Conservation (phyloP, 2,888 invertebrate species). For the Tridacna crocea region DNA sequence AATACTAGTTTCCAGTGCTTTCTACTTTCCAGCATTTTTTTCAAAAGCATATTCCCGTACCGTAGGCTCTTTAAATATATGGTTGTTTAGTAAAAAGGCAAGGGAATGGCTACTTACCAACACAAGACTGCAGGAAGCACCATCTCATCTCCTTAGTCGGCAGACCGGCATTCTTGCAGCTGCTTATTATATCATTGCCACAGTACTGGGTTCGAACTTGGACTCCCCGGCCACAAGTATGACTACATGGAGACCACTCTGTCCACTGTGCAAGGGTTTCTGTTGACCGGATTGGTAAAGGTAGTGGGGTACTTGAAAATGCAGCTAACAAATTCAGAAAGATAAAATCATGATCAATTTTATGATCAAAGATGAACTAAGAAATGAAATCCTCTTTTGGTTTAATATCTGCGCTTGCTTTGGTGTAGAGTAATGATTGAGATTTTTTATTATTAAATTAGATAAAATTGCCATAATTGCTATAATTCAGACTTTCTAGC, state of each 20-base stretch:
- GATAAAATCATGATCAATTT: neutral
- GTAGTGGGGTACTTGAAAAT: neutral
- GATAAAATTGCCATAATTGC: too few species aligned
- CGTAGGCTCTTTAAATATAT: too few species aligned
- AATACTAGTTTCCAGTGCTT: too few species aligned
- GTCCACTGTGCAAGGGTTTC: conserved; percentile 69
- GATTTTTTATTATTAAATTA: too few species aligned
- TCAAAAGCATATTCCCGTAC: too few species aligned
- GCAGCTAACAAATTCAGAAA: neutral
- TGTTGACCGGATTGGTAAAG: neutral
- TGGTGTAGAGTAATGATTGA: too few species aligned
- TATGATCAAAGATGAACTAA: neutral
- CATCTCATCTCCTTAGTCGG: conserved; percentile 57
- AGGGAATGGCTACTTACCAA: conserved; percentile 40
- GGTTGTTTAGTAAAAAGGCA: too few species aligned
- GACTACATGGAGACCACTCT: conserved; percentile 78
- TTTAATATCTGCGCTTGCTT: too few species aligned
- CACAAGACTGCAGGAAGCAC: conserved; percentile 59
- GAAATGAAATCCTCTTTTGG: too few species aligned
- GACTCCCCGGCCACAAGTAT: conserved; percentile 77
- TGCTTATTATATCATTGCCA: conserved; percentile 64
- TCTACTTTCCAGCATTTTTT: too few species aligned
- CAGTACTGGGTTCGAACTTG: conserved; percentile 76
- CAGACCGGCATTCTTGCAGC: conserved; percentile 56
- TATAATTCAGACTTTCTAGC: too few species aligned